Evolutionary conservation across 2,888 invertebrate genomes (phyloP).

Genomic region (Nymphalis polychloros): DNA sequence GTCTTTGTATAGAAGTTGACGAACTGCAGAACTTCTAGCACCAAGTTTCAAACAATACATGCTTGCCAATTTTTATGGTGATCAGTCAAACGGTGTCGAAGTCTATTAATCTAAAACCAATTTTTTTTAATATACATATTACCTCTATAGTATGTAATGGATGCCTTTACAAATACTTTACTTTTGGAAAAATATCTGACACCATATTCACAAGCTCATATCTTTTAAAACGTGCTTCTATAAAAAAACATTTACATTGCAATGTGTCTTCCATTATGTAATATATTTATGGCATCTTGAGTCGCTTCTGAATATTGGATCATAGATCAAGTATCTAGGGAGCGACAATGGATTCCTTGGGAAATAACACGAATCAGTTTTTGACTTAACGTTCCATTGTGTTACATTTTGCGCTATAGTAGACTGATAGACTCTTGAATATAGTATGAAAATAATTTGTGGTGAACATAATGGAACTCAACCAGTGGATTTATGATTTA

Average conservation of each 20-base stretch:
- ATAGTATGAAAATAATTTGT: not conserved
- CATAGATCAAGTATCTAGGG: constrained; percentile 22
- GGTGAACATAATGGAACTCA: not conserved
- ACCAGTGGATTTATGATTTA: too few relatives aligned
- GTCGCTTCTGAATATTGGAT: constrained; percentile 29
- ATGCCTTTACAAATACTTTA: too few relatives aligned
- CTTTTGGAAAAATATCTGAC: not conserved
- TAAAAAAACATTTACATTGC: not conserved
- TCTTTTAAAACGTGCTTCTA: not conserved
- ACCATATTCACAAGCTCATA: not conserved
- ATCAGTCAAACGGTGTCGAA: too few relatives aligned
- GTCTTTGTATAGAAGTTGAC: too few relatives aligned
- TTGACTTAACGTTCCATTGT: constrained; percentile 24
- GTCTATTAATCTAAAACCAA: too few relatives aligned
- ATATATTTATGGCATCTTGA: constrained; percentile 16
- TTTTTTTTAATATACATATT: too few relatives aligned
- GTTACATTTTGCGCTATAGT: not conserved
- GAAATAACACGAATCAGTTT: constrained; percentile 19
- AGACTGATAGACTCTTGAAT: not conserved
- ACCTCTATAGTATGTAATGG: too few relatives aligned
- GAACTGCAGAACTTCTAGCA: too few relatives aligned
- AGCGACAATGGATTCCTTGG: constrained; percentile 24
- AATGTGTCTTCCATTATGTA: constrained; percentile 2
- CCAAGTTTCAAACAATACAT: too few relatives aligned
- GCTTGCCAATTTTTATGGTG: too few relatives aligned